Conservation (phyloP, 2,113 vertebrate genomes). For the Bucco capensis region DNA sequence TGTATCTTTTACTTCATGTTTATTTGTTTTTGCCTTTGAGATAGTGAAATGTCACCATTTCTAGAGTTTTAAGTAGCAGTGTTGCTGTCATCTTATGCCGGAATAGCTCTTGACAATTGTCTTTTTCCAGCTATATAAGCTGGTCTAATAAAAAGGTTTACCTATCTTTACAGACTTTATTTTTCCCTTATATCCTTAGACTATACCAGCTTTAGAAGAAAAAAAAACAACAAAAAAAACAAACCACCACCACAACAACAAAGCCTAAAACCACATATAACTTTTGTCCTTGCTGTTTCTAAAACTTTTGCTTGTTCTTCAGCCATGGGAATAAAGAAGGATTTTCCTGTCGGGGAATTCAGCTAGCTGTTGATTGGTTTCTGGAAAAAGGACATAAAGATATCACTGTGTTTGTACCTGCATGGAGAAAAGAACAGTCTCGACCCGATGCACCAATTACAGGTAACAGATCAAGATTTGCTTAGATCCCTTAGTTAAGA, state of each 20-base stretch:
- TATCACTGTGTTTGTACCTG: constrained; percentile 97
- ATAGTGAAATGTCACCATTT: neutral
- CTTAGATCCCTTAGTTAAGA: neutral
- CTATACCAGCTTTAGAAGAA: neutral
- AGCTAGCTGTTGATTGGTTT: constrained; percentile 97
- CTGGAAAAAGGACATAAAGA: constrained; percentile 96
- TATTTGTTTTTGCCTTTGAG: neutral
- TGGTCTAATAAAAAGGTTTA: neutral
- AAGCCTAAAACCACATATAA: neutral
- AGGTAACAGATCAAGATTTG: constrained; percentile 74
- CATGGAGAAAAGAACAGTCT: constrained; percentile 98
- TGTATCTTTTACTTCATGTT: neutral
- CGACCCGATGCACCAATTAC: constrained; percentile 95
- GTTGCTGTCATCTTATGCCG: neutral
- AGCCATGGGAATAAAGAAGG: constrained; percentile 99
- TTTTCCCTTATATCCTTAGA: neutral
- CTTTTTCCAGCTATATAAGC: neutral
- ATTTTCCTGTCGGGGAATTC: constrained; percentile 96
- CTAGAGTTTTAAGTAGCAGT: neutral
- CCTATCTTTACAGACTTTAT: neutral
- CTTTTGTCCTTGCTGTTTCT: constrained; percentile 8
- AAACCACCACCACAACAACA: neutral
- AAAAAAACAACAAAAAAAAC: neutral
- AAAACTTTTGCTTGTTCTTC: constrained; percentile 60
- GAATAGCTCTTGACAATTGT: neutral